Percentiles rank a stretch among this genome's conserved stretches.
Evolutionary conservation across 2,113 vertebrate genomes (phyloP).

Genomic region (Thalassarche chlororhynchos): DNA sequence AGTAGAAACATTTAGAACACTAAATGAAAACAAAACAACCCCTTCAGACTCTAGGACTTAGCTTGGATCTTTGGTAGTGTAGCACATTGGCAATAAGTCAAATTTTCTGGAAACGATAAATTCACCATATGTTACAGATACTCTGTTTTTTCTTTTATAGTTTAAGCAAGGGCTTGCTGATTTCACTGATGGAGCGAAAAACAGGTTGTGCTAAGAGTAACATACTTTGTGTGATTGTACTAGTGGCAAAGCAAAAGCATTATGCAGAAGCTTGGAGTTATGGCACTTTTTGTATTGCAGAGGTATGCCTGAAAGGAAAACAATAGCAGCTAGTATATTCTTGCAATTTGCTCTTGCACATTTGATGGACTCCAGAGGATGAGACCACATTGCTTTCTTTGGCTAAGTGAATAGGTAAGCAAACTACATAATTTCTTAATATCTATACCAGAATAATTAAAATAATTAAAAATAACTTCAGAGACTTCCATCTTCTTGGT

Average conservation of each 20-base stretch:
- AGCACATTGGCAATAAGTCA: background rate
- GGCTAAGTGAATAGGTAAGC: background rate
- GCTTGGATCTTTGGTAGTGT: background rate
- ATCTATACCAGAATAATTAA: background rate
- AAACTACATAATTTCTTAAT: background rate
- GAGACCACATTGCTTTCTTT: background rate
- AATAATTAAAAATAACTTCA: background rate
- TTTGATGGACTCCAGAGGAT: background rate
- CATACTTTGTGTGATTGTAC: background rate
- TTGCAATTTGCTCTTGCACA: background rate
- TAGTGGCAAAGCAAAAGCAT: background rate
- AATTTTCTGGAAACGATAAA: background rate
- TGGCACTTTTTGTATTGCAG: background rate
- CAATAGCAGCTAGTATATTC: background rate
- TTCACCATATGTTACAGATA: background rate
- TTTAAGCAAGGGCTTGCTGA: background rate
- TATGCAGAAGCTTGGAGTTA: background rate
- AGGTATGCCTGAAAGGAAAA: background rate
- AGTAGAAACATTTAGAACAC: background rate
- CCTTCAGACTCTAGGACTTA: background rate
- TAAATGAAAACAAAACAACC: background rate
- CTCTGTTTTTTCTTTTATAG: background rate
- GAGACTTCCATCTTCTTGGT: background rate
- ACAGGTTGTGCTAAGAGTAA: background rate
- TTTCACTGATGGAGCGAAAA: background rate